Evolutionary conservation across 2,888 invertebrate genomes (phyloP), one percentile per base, ranked within the genome.

Genomic region (Catocala sponsa): DNA sequence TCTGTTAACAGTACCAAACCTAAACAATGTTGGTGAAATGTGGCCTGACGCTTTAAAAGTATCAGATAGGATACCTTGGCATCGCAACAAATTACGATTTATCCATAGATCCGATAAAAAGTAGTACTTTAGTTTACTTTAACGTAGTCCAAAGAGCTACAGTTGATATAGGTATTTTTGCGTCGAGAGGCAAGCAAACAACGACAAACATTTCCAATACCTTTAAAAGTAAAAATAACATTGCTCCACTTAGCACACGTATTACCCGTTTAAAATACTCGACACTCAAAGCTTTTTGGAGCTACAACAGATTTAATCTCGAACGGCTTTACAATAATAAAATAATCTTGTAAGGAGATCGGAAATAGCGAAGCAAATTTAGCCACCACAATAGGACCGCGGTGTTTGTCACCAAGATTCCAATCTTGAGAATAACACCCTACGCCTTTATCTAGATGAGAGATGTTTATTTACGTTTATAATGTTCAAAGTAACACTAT

Each of bases 301-400:
- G 78, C 73, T 79, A 74, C 77, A 75, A 67, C 66, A 74, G 83
- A 79, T 84, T 74, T 68, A 79, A 83, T 80, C 80, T 79, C 55
- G 74, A 79, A 72, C 70, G 84, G 81, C 86, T 88, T 87, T 81
- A 91, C 91, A 91, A 91, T 90, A 88, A 88, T 84, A 83, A 87
- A 89, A 88, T 91, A 90, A 94, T 93, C 92, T 91, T 75, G 77
- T 80, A 86, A 89, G 88, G 84, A 89, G 90, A 94, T 94, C 92
- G 90, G 90, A 88, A 91, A 91, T 89, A 85, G 89, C 87, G 86
- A 87, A 92, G 93, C 94, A 93, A 94, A 94, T 94, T 94, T 92
- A 91, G 89, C 91, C 80, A 78, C 87, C 86, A 94, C 94, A 94
- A 94, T 92, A 84, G 92, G 85, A 70, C 74, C 84, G 85, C 84